Evolutionary conservation across 2,797 vertebrate species (phyloP).

Genomic region (Furcifer pardalis): DNA sequence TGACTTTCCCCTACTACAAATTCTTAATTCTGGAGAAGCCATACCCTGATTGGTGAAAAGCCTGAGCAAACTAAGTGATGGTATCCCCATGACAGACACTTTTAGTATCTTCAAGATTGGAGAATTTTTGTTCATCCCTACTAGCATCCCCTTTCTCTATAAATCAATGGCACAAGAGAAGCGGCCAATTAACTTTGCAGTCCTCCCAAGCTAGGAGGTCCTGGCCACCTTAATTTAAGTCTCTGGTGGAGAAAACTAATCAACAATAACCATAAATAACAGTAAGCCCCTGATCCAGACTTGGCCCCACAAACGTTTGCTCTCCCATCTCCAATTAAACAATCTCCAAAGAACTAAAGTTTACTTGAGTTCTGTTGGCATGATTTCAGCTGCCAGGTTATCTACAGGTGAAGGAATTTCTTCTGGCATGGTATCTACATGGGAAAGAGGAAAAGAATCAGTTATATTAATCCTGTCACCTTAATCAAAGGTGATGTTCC

Average conservation of each 20-base stretch:
- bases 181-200: not conserved
- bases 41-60: not conserved
- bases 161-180: not conserved
- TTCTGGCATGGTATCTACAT: conserved; percentile 74
- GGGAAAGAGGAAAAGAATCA: not conserved
- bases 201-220: not conserved
- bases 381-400: conserved; percentile 89
- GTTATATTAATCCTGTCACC: not conserved
- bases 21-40: not conserved
- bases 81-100: not conserved
- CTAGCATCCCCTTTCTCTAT: not conserved
- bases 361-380: conserved; percentile 89
- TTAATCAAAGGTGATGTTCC: not conserved
- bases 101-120: not conserved
- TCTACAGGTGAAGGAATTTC: conserved; percentile 71
- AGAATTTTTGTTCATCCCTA: not conserved
- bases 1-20: too few species aligned
- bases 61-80: not conserved
- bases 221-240: not conserved
- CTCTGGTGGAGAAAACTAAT: not conserved
- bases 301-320: not conserved
- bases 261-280: not conserved
- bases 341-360: not conserved
- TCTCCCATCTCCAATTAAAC: not conserved
- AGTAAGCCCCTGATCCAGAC: not conserved